Evolutionary conservation across 2,797 vertebrate genomes (phyloP).

Genomic region (Glossophaga mutica): DNA sequence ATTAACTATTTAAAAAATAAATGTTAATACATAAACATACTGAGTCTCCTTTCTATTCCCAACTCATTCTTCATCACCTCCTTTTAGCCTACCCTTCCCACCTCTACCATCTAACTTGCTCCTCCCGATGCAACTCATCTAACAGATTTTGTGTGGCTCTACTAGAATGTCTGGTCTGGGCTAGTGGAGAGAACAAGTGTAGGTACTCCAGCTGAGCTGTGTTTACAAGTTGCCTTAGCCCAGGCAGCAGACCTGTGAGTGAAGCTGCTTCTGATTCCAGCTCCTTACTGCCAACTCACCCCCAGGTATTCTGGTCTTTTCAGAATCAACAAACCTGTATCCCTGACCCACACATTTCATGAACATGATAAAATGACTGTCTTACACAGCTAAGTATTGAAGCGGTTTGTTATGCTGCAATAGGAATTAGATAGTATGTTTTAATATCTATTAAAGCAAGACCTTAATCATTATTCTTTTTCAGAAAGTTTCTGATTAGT

Average conservation of each 20-base stretch:
- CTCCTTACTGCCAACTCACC: neutral
- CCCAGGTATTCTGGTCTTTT: neutral
- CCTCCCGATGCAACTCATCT: neutral
- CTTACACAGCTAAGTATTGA: neutral
- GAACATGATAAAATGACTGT: neutral
- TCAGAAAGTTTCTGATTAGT: neutral
- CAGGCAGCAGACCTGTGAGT: neutral
- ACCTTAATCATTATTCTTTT: neutral
- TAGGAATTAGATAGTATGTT: neutral
- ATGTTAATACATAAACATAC: neutral
- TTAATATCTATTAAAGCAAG: neutral
- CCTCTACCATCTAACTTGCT: neutral
- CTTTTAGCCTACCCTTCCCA: neutral
- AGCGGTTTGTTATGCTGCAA: neutral
- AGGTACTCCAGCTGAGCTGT: neutral
- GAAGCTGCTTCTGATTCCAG: neutral
- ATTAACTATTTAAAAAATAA: neutral
- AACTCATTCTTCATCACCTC: neutral
- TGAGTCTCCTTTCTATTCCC: neutral
- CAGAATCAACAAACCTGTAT: neutral
- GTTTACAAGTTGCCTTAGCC: neutral
- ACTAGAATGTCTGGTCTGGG: neutral
- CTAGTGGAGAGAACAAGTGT: neutral
- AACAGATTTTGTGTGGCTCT: neutral
- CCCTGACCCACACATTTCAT: neutral